Base-by-base conservation (phyloP, 2,113 vertebrate genomes). In the Strix uralensis region DNA sequence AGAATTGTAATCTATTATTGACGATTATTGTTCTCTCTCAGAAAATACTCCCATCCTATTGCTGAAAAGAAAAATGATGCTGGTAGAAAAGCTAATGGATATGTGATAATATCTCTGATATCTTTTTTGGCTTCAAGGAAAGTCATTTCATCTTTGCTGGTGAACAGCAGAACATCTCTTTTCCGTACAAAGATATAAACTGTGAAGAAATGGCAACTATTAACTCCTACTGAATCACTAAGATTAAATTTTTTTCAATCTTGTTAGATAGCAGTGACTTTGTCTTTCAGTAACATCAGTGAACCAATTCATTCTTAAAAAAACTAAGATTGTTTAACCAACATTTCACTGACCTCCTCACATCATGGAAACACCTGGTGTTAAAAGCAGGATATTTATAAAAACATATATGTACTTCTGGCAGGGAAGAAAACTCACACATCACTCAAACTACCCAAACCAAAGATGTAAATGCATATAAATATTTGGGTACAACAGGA, bases 41-140 rank as follows among this genome's bases (percentile, higher is more conserved):
- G 94, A 95, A 95, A 87, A 17, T 75, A 90, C 66, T 96, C 83
- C 74, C 62, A 63, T 86, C 73, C n/a, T 75, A 82, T 92, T 86
- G 40, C 81, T 92, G 32, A 57, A 89, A 86, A 92, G 83, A 95
- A 96, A 98, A 97, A 97, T 88, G 67, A 97, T 91, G 51, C 42
- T 73, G 52, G 49, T 86, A 90, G 74, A 93, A 94, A 96, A 95
- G 54, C 67, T 78, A 87, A 91, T 6, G 7, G 55, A 75, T 65
- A 67, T 42, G 34, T 92, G 86, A 96, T 97, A 93, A 95, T 89
- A 93, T 94, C 97, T 97, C 93, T 91, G 81, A 77, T 95, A 83
- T 92, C 79, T 81, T 95, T 96, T 97, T 95, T 90, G 42, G 46
- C 81, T 97, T 96, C 69, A 89, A 97, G 87, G 82, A 96, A 98